Base-by-base conservation (phyloP, 2,797 vertebrate genomes). In the Dallia pectoralis region DNA sequence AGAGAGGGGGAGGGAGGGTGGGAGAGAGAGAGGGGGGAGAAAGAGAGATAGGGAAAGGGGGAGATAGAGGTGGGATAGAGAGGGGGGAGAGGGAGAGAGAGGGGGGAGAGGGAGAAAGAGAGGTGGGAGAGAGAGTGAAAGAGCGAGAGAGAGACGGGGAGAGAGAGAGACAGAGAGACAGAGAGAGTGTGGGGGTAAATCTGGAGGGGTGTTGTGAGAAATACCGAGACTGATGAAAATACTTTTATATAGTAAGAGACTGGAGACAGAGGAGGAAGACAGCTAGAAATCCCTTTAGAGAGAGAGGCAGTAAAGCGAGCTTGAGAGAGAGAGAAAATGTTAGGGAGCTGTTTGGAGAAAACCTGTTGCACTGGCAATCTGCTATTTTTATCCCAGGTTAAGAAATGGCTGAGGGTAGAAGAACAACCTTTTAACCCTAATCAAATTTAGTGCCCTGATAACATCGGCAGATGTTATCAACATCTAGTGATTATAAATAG, bases 11-110 rank as follows among this genome's bases (percentile, higher is more conserved):
- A 44, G 76, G 75, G 74, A 88, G 8, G 80, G 84, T 59, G 1
- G 8, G 67, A 69, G 67, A 89, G 90, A 48, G 16, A 14, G 47
- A 14, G 19, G 6, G 22, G 16, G 22, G 44, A 48, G 27, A 15
- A 47, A 40, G 65, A 25, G 27, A 69, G n/a, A 47, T n/a, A 27
- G 36, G 84, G 84, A 47, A 75, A 75, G 75, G 88, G 81, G 75
- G 11, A 80, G 84, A 53, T 1, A 11, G 67, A 70, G 66, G 89
- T n/a, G 89, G 87, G 90, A 40, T 15, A 88, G 90, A 89, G 89
- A 86, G 86, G 82, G 69, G n/a, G n/a, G n/a, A n/a, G n/a, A n/a
- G n/a, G n/a, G n/a, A n/a, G n/a, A n/a, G n/a, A n/a, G n/a, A n/a
- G n/a, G 40, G 11, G 40, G 3, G 44, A 14, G 44, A 47, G 1